phyloP scores from a whole-genome alignment of 1,140 invertebrate genomes.

The Diorhabda sublineata region DNA sequence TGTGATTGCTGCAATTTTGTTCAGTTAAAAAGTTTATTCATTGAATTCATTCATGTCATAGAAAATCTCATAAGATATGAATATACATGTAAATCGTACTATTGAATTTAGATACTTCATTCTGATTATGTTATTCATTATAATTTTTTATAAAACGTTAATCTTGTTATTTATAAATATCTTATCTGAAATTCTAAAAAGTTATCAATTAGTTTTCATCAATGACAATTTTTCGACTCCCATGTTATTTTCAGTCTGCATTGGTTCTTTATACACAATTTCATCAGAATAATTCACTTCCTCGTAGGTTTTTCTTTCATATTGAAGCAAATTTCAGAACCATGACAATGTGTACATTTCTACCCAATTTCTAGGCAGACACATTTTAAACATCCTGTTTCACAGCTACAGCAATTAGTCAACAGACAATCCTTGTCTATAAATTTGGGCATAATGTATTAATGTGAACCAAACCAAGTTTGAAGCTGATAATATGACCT shows the following conservation, averaged over 20 bases:
- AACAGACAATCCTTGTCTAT: conserved; percentile 8
- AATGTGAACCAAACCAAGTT: conserved; percentile 1
- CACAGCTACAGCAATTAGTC: conserved; percentile 15
- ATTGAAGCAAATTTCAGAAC: neutral
- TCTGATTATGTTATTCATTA: conserved; percentile 19
- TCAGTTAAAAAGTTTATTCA: no score
- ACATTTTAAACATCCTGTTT: conserved; percentile 10
- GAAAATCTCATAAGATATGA: no score
- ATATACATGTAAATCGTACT: neutral
- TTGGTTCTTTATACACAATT: conserved; percentile 5
- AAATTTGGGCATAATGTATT: conserved; percentile 17
- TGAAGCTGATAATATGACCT: conserved; percentile 7
- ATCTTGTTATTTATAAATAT: conserved; percentile 1
- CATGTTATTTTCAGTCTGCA: conserved; percentile 20
- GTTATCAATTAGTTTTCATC: conserved; percentile 18
- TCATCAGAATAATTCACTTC: conserved; percentile 13
- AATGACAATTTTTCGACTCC: conserved; percentile 16
- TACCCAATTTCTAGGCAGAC: neutral
- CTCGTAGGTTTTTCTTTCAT: conserved; percentile 8
- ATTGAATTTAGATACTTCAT: conserved; percentile 16
- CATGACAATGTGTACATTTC: neutral
- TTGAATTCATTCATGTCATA: no score
- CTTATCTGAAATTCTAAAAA: conserved; percentile 18
- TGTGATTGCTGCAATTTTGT: no score
- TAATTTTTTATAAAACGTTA: conserved; percentile 15